Percentiles rank a stretch among this genome's conserved stretches.
Conservation (phyloP, 2,888 invertebrate species). For the Rhogogaster chlorosoma region DNA sequence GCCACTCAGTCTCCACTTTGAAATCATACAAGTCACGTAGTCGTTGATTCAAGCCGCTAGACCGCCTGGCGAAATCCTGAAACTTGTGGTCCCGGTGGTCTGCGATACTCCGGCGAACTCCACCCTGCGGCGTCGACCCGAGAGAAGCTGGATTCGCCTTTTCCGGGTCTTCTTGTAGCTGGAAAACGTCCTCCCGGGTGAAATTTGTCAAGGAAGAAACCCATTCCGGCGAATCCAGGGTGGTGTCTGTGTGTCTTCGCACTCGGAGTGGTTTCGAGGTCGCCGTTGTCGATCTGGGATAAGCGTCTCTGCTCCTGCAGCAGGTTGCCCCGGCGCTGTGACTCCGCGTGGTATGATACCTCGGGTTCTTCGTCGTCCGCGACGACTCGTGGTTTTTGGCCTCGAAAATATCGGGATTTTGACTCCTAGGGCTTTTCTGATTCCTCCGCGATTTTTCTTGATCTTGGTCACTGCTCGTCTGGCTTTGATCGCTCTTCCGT, state of each 20-base stretch:
- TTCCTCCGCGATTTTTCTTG: conserved; percentile 46
- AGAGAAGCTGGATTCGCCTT: neutral
- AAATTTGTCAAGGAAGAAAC: neutral
- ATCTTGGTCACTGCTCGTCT: neutral
- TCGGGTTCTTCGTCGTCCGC: conserved; percentile 56
- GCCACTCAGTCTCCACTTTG: conserved; percentile 71
- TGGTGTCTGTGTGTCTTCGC: conserved; percentile 32
- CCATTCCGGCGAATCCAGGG: conserved; percentile 23
- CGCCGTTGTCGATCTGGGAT: conserved; percentile 10
- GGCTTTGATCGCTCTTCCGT: conserved; percentile 38
- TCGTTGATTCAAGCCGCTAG: conserved; percentile 65
- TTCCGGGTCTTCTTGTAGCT: neutral
- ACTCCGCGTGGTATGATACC: conserved; percentile 57
- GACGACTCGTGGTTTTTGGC: neutral
- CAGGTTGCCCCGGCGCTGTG: conserved; percentile 62
- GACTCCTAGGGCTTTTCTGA: conserved; percentile 52
- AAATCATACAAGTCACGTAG: conserved; percentile 71
- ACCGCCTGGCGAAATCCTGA: neutral
- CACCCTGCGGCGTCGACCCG: neutral
- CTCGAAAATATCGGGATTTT: conserved; percentile 32
- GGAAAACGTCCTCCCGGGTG: conserved; percentile 31
- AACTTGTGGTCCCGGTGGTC: conserved; percentile 8
- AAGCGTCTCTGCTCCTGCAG: conserved; percentile 57
- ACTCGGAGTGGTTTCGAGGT: neutral
- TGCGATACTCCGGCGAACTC: neutral